These are phyloP conservation scores for Eulemur mongoz DNA, from an alignment of 2,797 vertebrate species.

Conservation along the genomic window DNA sequence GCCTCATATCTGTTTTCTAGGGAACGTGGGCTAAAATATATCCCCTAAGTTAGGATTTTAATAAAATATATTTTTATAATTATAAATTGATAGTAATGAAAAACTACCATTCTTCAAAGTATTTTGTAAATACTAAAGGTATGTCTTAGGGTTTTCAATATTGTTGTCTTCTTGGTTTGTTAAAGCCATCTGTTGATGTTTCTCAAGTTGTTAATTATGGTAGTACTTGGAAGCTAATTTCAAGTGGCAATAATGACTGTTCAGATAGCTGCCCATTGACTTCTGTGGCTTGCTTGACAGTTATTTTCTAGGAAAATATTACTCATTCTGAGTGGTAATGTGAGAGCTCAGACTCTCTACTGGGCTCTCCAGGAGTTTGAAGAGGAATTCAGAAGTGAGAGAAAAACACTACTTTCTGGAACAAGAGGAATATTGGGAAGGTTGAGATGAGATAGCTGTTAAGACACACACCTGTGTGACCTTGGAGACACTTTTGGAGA, in stretches of 20 bases:
- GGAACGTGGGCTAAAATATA: background rate
- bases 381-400: background rate
- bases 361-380: background rate
- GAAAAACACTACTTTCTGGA: background rate
- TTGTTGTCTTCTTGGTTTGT: background rate
- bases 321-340: background rate
- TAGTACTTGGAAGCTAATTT: background rate
- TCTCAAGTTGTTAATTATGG: background rate
- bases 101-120: background rate
- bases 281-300: background rate
- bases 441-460: background rate
- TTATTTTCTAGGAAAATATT: background rate
- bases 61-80: background rate
- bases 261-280: background rate
- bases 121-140: background rate
- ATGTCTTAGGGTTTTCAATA: background rate
- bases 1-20: background rate
- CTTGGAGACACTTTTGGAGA: too few relatives aligned
- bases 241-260: background rate
- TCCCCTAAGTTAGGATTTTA: background rate
- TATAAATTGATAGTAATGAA: background rate
- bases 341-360: background rate
- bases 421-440: background rate
- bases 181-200: background rate
- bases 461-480: background rate